Evolutionary conservation across 2,888 invertebrate species (phyloP), one percentile per base, ranked within the genome.

Genomic region (Tanypteryx hageni): DNA sequence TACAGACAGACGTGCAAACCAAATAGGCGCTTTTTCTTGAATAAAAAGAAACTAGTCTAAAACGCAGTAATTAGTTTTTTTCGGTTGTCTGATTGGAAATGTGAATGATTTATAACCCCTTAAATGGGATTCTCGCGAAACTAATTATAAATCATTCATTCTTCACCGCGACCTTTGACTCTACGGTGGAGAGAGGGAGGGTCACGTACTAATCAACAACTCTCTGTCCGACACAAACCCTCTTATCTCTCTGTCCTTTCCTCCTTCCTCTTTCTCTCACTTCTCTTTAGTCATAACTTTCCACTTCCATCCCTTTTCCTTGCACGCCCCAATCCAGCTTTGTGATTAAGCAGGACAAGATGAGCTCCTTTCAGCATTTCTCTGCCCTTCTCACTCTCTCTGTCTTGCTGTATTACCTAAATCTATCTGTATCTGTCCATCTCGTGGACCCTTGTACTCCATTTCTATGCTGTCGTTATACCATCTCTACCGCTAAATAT

Each of bases 271-370:
- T n/a, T 18, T 44, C 44, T 44, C 44, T 3, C n/a, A n/a, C n/a
- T 76, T 27, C 76, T 76, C 76, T 76, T 76, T 22, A 76, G 76
- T 27, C 22, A 76, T 76, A 22, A 76, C 76, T 76, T 76, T 76
- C 76, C 18, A 9, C 68, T 68, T 18, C 68, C 44, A 44, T 3
- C 44, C 76, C 22, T 76, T 44, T 76, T 4, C 76, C 76, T 76
- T 76, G 22, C 16, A 76, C 27, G 22, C 76, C 76, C 22, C 76
- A 76, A 76, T 76, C 27, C 76, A 76, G 76, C 76, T 76, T 76
- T 76, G 27, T 76, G 76, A 76, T 76, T 76, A 76, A 76, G n/a
- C 76, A 76, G 76, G 76, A 76, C 76, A 76, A 76, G 76, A 76
- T 76, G 76, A 76, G 76, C 76, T 76, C 76, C 76, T 27, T 76